Base-by-base conservation (phyloP, 2,797 vertebrate species). In the Xenentodon cancila region DNA sequence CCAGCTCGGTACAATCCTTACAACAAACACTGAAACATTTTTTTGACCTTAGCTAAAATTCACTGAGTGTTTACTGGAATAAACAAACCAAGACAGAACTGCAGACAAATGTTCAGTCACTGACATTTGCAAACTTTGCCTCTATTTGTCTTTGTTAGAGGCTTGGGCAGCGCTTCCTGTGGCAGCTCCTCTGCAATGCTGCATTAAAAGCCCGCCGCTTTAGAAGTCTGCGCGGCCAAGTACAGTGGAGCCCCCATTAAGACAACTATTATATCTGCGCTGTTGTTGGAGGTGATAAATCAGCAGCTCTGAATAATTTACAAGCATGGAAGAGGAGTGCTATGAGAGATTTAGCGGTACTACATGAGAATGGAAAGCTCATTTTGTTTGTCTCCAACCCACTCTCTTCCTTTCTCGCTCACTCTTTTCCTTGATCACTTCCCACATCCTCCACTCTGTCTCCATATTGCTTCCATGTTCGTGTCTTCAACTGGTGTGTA, bases 281-380 rank as follows among this genome's bases (percentile, higher is more conserved):
- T 87, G 81, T 79, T 88, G 81, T 85, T 84, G 66, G 69, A 77
- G 75, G 77, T 73, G 80, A 87, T 89, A 89, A 86, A 87, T 90
- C 85, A 88, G 78, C 72, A 55, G 64, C 66, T 69, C 64, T 90
- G 84, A 90, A 90, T 90, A 88, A 90, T 90, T 90, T 80, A 90
- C 77, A 70, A 86, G 77, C 68, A 45, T 9, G 57, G 60, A 77
- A 61, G 63, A 74, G 67, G 59, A 67, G 63, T 61, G 64, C 57
- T 40, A 60, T 53, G 60, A 72, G 68, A 76, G 77, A 69, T 80
- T 83, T 77, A 85, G 81, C 81, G 71, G 72, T 81, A 74, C 75
- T 53, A 54, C 58, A 61, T 20, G 27, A 56, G 37, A 66, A 67
- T 49, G 61, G 59, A 78, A 72, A 75, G 57, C 60, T 61, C 75